phyloP scores from a whole-genome alignment of 1,140 invertebrate species.

The Zaprionus ghesquierei region DNA sequence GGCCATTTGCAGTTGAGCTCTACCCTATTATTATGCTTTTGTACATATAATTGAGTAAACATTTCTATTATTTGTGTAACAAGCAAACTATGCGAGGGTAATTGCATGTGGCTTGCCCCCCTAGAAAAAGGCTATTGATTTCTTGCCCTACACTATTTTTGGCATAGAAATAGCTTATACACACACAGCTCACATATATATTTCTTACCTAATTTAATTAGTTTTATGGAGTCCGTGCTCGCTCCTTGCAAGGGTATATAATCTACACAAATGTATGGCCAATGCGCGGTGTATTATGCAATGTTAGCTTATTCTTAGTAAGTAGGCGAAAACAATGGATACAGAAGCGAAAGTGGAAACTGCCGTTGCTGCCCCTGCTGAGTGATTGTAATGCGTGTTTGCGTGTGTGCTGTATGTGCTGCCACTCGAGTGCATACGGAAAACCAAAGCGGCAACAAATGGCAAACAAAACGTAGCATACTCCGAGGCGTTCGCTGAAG shows the following conservation, averaged over 20 bases:
- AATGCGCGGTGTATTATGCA: constrained; percentile 49
- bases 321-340: neutral
- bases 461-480: constrained; percentile 72
- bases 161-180: neutral
- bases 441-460: constrained; percentile 64
- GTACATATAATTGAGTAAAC: constrained; percentile 12
- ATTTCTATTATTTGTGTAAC: constrained; percentile 10
- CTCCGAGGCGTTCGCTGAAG: constrained; percentile 42
- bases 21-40: neutral
- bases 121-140: neutral
- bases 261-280: constrained; percentile 9
- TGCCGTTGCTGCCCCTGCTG: neutral
- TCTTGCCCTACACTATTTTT: neutral
- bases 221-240: neutral
- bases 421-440: constrained; percentile 37
- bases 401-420: constrained; percentile 2
- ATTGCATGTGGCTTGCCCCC: neutral
- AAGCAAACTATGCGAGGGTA: neutral
- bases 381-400: neutral
- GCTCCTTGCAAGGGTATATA: neutral
- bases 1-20: neutral
- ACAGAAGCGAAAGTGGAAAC: constrained; percentile 1
- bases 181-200: neutral
- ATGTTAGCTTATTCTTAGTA: constrained; percentile 43
- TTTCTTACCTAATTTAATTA: constrained; percentile 54